Percentiles rank a stretch among this genome's conserved stretches.
phyloP scores from a whole-genome alignment of 2,888 invertebrate genomes.

The Andrena minutula region DNA sequence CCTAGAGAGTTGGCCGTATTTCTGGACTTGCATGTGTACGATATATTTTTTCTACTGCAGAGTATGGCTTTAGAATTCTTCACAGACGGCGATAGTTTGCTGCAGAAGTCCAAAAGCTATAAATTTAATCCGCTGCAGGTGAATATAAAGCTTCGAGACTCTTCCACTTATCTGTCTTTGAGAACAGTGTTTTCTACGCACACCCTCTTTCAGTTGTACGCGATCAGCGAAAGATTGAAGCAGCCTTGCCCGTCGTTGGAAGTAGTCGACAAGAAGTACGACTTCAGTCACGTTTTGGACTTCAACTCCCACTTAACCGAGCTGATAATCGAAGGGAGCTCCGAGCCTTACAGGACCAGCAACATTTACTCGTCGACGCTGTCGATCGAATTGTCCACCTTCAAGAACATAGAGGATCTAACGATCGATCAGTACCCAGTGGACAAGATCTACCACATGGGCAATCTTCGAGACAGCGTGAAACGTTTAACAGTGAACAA shows the following conservation, averaged over 20 bases:
- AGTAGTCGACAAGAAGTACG: conserved; percentile 92
- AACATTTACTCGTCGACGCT: conserved; percentile 94
- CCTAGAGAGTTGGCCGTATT: conserved; percentile 94
- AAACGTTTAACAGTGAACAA: conserved; percentile 88
- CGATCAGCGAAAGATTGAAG: conserved; percentile 95
- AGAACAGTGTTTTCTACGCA: background rate
- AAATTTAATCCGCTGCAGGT: conserved; percentile 93
- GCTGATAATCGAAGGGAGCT: conserved; percentile 89
- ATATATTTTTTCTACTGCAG: conserved; percentile 94
- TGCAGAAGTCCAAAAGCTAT: conserved; percentile 88
- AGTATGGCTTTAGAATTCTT: conserved; percentile 92
- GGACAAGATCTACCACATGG: conserved; percentile 88
- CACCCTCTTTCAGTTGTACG: conserved; percentile 89
- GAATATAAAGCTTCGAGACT: conserved; percentile 53
- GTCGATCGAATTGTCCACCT: conserved; percentile 92
- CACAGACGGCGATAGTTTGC: conserved; percentile 90
- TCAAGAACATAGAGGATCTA: conserved; percentile 91
- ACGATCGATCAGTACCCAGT: conserved; percentile 90
- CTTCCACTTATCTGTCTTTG: background rate
- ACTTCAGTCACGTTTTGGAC: conserved; percentile 96
- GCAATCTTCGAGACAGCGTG: conserved; percentile 88
- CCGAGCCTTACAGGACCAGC: conserved; percentile 91
- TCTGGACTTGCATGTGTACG: conserved; percentile 95
- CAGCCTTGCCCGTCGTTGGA: conserved; percentile 94
- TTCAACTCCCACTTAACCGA: conserved; percentile 92